Evolutionary conservation across 2,113 vertebrate species (phyloP), one percentile per base, ranked within the genome.

Genomic region (Pitta sordida): DNA sequence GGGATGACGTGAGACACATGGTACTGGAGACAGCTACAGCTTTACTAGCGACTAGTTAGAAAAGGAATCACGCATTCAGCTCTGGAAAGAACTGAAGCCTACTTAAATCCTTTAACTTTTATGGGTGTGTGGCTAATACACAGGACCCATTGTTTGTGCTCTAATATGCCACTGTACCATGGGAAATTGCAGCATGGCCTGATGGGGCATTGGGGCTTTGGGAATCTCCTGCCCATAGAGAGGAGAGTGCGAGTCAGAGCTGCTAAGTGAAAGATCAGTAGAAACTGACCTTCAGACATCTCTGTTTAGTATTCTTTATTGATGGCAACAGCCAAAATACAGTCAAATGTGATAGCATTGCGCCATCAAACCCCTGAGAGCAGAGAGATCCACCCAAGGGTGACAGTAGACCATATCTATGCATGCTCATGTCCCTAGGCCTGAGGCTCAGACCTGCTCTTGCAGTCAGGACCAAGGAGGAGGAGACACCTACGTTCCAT

Each of bases 401-500:
- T 44, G 27, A 44, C 19, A 63, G 78, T 21, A 82, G 75, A 77
- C 19, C 51, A 63, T 6, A 15, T 27, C 62, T 68, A 39, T 6
- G 2, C 65, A 60, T 29, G 77, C 29, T 32, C 58, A 32, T 17
- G 30, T 34, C 8, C 52, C 65, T 81, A 29, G 75, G 78, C 36
- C 80, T 27, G 76, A 53, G 59, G 37, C 80, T 91, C 3, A 1
- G 76, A 49, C 48, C 56, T 90, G 80, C 68, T 94, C 64, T 78
- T 0, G 29, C 2, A 82, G 75, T 37, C 60, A 89, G 89, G 68
- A 75, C 14, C 1, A 9, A 92, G 78, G 75, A 94, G 82, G 65
- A 84, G 79, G 65, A 84, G 90, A 94, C 91, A 98, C 99, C 98
- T 98, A 99, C 99, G 99, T 95, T 99, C 99, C 79, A 98, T 98